Conservation (phyloP, 2,797 vertebrate genomes). For the Anniella stebbinsi region DNA sequence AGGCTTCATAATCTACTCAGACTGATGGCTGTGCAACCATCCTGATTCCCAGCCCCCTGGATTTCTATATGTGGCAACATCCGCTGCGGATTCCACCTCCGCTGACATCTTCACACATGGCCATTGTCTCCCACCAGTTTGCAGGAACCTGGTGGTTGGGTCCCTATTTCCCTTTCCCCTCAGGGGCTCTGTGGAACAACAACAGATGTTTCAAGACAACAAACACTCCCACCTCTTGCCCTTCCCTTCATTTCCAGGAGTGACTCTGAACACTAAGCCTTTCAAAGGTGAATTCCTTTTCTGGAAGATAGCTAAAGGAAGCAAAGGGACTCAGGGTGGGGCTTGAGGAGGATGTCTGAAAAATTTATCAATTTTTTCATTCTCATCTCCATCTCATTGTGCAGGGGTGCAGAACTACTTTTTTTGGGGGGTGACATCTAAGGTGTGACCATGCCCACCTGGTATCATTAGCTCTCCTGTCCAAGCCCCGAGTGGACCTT, state of each 20-base stretch:
- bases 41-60: background rate
- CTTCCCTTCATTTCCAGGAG: conserved; percentile 5
- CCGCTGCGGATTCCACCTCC: background rate
- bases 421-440: too few species aligned
- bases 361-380: background rate
- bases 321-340: background rate
- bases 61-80: too few species aligned
- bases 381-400: background rate
- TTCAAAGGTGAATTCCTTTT: background rate
- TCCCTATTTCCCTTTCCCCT: background rate
- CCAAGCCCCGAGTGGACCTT: too few species aligned
- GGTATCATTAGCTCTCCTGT: too few species aligned
- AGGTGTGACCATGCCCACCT: too few species aligned
- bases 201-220: background rate
- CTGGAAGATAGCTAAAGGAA: background rate
- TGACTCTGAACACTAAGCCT: background rate
- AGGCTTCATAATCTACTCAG: conserved; percentile 97
- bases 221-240: background rate
- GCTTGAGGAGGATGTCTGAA: background rate
- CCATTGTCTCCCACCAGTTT: background rate
- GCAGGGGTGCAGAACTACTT: too few species aligned
- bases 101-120: background rate
- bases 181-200: background rate
- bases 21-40: conserved; percentile 80
- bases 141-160: background rate